A percentile compares a stretch with the other conserved stretches of the same genome.
These are phyloP conservation scores for Epirrhoe tristata DNA, from an alignment of 2,888 invertebrate species.

Conservation along the genomic window DNA sequence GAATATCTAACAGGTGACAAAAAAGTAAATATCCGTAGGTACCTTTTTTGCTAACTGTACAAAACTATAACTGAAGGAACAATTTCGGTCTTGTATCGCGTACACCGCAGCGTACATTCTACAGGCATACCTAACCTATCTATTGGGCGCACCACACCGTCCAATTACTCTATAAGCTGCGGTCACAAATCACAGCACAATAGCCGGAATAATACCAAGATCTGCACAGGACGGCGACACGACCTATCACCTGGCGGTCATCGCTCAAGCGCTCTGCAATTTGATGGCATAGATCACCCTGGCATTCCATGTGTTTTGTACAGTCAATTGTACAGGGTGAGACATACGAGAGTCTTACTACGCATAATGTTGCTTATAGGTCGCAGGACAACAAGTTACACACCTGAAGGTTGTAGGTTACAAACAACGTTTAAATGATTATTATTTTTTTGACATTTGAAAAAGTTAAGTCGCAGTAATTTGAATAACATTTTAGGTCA, in stretches of 20 bases:
- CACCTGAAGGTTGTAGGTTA: no score
- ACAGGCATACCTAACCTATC: neutral
- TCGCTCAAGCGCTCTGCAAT: conserved; percentile 28
- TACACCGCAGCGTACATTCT: neutral
- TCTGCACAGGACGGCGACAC: conserved; percentile 14
- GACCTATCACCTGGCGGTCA: conserved; percentile 29
- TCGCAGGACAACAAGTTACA: no score
- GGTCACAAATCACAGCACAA: conserved; percentile 36
- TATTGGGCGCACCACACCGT: neutral
- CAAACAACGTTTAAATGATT: no score
- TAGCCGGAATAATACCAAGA: conserved; percentile 26
- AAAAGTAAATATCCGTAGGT: no score
- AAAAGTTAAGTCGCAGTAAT: no score
- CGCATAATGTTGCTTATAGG: no score
- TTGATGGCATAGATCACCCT: conserved; percentile 18
- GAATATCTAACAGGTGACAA: no score
- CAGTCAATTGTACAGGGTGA: neutral
- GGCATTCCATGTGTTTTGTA: conserved; percentile 3
- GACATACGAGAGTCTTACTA: no score
- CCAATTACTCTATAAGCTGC: conserved; percentile 26
- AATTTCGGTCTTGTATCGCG: neutral
- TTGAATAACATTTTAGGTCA: no score
- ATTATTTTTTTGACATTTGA: no score
- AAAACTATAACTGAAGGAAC: neutral
- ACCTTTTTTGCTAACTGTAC: neutral